A percentile compares a stretch with the other conserved stretches of the same genome.
phyloP scores from a whole-genome alignment of 2,797 vertebrate genomes.

The Sebastes alutus region DNA sequence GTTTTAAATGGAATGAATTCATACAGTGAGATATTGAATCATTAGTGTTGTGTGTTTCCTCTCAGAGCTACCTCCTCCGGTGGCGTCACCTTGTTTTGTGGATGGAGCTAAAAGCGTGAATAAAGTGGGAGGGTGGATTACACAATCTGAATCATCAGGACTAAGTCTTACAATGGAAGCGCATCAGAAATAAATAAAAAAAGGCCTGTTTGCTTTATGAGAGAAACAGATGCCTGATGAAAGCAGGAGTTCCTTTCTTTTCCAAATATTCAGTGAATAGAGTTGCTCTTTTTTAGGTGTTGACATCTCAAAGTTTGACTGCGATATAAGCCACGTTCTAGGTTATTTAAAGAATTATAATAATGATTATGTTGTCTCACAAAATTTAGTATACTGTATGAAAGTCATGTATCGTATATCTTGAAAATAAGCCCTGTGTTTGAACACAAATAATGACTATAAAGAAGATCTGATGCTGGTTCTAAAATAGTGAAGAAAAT shows the following conservation, averaged over 20 bases:
- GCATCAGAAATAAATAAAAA: constrained; percentile 23
- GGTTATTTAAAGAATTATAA: background rate
- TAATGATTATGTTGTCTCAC: background rate
- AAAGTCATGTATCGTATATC: background rate
- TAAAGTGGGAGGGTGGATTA: constrained; percentile 48
- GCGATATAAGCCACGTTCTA: background rate
- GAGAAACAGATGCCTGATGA: background rate
- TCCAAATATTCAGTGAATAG: background rate
- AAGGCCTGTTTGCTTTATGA: background rate
- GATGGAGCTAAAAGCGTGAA: constrained; percentile 54
- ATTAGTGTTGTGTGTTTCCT: constrained; percentile 2
- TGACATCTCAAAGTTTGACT: constrained; percentile 5
- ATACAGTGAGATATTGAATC: background rate
- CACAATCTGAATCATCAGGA: constrained; percentile 50
- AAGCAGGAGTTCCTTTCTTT: background rate
- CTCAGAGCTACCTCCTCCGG: constrained; percentile 1
- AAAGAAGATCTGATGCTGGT: background rate
- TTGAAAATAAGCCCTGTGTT: background rate
- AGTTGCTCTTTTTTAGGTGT: background rate
- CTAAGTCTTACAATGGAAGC: constrained; percentile 22
- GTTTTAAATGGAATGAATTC: no score
- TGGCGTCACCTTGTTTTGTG: constrained; percentile 32
- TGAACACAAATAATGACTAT: background rate
- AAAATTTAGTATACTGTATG: background rate
- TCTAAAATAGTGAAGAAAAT: constrained; percentile 21